phyloP scores from a whole-genome alignment of 2,888 invertebrate species.

The Ditula angustiorana region DNA sequence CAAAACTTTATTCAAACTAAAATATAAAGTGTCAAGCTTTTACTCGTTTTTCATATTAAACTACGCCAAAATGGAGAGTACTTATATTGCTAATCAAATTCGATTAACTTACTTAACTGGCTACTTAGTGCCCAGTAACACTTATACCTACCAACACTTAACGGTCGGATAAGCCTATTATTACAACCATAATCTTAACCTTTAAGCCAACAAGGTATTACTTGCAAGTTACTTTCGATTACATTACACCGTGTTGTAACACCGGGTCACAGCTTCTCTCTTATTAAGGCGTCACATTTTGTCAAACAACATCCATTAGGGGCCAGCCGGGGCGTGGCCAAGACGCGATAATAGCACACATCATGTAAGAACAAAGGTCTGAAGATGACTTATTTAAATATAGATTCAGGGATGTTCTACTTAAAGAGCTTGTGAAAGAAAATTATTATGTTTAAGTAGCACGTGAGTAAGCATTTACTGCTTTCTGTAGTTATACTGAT shows the following conservation, averaged over 20 bases:
- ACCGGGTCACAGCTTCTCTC: slow-evolving; percentile 52
- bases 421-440: slow-evolving; percentile 33
- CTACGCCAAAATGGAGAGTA: no score
- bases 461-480: slow-evolving; percentile 35
- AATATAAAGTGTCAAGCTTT: no score
- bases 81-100: no score
- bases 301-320: slow-evolving; percentile 78
- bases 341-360: slow-evolving; percentile 24
- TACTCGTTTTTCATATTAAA: no score
- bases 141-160: background rate
- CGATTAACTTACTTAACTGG: no score
- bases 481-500: no score
- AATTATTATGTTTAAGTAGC: slow-evolving; percentile 36
- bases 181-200: slow-evolving; percentile 12
- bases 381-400: slow-evolving; percentile 38
- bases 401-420: slow-evolving; percentile 26
- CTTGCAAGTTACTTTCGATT: slow-evolving; percentile 39
- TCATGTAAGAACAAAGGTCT: slow-evolving; percentile 35
- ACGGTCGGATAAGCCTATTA: background rate
- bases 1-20: no score
- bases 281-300: slow-evolving; percentile 78
- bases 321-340: slow-evolving; percentile 63
- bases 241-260: slow-evolving; percentile 47
- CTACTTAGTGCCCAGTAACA: no score
- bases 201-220: slow-evolving; percentile 38